phyloP scores from a whole-genome alignment of 2,888 invertebrate species.

The Megalurothrips usitatus region DNA sequence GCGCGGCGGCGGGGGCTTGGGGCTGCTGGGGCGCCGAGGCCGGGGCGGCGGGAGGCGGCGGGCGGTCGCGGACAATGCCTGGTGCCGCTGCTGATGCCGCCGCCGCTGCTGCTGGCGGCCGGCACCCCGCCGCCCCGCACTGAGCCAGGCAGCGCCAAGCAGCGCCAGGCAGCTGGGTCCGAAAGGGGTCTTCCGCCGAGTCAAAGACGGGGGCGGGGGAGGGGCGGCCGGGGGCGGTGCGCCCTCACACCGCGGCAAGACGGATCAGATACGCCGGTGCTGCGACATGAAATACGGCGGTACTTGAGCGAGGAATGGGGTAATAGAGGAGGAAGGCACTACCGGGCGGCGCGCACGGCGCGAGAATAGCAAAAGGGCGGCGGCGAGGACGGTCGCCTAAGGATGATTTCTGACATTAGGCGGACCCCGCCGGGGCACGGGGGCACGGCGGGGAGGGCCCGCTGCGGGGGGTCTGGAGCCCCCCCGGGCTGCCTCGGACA shows the following conservation, averaged over 20 bases:
- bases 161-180: neutral
- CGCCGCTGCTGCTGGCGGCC: neutral
- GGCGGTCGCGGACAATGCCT: too few relatives aligned
- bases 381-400: neutral
- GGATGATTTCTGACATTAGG: slow-evolving; percentile 5
- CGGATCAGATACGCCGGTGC: slow-evolving; percentile 5
- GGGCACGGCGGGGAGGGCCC: too few relatives aligned
- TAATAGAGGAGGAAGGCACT: neutral
- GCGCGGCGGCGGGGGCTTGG: too few relatives aligned
- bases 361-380: too few relatives aligned
- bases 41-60: too few relatives aligned
- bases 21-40: too few relatives aligned
- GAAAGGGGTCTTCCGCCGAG: neutral
- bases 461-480: too few relatives aligned
- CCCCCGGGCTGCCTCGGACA: too few relatives aligned
- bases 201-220: neutral
- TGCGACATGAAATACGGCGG: slow-evolving; percentile 11
- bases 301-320: neutral
- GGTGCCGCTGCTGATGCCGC: too few relatives aligned
- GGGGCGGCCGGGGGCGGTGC: neutral
- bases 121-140: neutral
- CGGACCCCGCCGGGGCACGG: neutral
- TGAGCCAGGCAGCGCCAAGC: neutral
- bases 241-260: neutral
- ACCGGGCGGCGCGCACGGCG: neutral